phyloP scores from a whole-genome alignment of 2,113 vertebrate species.

The Perca schrenkii region DNA sequence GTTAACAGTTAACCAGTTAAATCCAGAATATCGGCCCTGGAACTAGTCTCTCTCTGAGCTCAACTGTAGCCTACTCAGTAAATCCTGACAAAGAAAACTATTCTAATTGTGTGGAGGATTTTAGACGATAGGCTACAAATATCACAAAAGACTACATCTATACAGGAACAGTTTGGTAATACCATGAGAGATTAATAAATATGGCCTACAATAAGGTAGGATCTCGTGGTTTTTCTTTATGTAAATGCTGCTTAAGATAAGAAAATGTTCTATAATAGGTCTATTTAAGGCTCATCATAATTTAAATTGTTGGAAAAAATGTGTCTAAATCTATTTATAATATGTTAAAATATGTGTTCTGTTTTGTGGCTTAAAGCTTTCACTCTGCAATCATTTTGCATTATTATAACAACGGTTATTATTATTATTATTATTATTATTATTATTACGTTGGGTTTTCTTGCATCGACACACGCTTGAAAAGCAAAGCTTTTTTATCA shows the following conservation, averaged over 20 bases:
- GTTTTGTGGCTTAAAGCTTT: constrained; percentile 72
- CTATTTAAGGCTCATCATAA: constrained; percentile 50
- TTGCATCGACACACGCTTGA: constrained; percentile 45
- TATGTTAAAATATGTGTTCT: constrained; percentile 52
- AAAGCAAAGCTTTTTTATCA: constrained; percentile 63
- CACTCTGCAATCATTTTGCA: constrained; percentile 28
- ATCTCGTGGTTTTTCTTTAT: background rate
- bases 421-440: constrained; percentile 34
- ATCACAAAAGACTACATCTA: background rate
- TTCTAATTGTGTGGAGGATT: background rate
- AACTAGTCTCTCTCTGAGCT: constrained; percentile 57
- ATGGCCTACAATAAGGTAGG: background rate
- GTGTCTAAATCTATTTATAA: constrained; percentile 66
- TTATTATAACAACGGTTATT: background rate
- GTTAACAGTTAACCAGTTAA: constrained; percentile 59
- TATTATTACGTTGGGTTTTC: constrained; percentile 23
- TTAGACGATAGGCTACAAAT: background rate
- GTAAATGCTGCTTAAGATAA: constrained; percentile 44
- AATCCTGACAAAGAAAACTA: background rate
- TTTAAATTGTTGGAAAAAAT: constrained; percentile 49
- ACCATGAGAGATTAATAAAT: background rate
- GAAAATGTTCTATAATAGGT: constrained; percentile 10
- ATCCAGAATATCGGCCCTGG: constrained; percentile 85
- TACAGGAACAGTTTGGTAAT: background rate
- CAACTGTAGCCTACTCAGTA: background rate